Base-by-base conservation (phyloP, 1,140 invertebrate genomes). In the Charaxes varanes region DNA sequence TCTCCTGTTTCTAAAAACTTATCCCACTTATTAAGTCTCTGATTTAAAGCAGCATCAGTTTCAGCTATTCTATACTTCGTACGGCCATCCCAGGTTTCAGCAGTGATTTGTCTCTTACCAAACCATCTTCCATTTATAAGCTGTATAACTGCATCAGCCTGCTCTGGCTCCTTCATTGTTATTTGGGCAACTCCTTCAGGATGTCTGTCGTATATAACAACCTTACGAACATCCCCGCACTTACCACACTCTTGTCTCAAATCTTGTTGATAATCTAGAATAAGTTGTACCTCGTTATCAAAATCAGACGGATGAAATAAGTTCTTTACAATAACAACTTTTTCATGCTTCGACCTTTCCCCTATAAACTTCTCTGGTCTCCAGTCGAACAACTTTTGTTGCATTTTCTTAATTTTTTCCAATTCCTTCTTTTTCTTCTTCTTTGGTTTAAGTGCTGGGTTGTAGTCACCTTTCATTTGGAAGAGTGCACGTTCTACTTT, bases 381-480 rank as follows among this genome's bases (percentile, higher is more conserved):
- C 98, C 98, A 99, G 71, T 96, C 96, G 69, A 99, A 96, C 18
- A 99, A 81, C 90, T 97, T 98, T 70, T 98, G 92, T 61, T 99
- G 94, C 74, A 93, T 92, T 81, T 97, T 96, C 80, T 96, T 96
- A 37, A 97, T 73, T 68, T 95, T 97, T 43, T 96, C 91, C 52
- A 95, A 91, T 28, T 96, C 93, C 79, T 96, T 96, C 62, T 92
- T 92, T 69, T 92, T 94, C 65, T 93, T 97, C 68, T 93, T 94
- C 70, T 95, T 97, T 2, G 95, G 97, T 77, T 98, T 99, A 21
- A 96, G 88, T 0, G 88, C 89, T 5, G 98, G 97, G 87, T 99
- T 94, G 79, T 95, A 99, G 30, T 93, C 86, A 6, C 98, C 98
- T 81, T 99, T 99, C 86, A 97, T 86, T 70, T 97, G 90, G 70